Base-by-base conservation (phyloP, 2,113 vertebrate genomes). In the Numenius arquata region DNA sequence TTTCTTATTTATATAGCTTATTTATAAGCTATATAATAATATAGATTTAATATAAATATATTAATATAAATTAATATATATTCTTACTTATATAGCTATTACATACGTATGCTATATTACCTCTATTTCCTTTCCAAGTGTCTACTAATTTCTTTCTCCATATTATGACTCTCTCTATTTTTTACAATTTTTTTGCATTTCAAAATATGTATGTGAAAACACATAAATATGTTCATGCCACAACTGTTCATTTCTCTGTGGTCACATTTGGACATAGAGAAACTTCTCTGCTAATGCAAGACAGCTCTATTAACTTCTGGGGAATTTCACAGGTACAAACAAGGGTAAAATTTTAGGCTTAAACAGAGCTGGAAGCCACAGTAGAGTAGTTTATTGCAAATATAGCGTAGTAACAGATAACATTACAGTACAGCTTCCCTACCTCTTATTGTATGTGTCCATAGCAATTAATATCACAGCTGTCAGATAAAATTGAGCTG, bases 381-480 rank as follows among this genome's bases (percentile, higher is more conserved):
- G 41, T 3, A 65, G 72, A 41, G 56, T 43, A 89, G 45, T 71
- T 93, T 73, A 50, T 26, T 65, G 75, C 22, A 73, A 89, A 77
- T 36, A 58, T 0, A 74, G 58, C 2, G 1, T 32, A 50, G 43
- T 68, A 74, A 45, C 52, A 78, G 59, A 26, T 32, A 83, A 53
- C 59, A n/a, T 5, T 82, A 48, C 75, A 59, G 52, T 15, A 66
- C 48, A 70, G 53, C 72, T 78, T 66, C 29, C 50, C 61, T 79
- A 32, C 66, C 34, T 76, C 58, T 76, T 56, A 76, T 20, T 82
- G 58, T 61, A 77, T 32, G 62, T 34, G 72, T 70, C 74, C 67
- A 73, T 13, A 75, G 58, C 87, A 95, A 94, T 93, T 89, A 95
- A 75, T 94, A 91, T 58, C 88, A 56, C 55, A 59, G 47, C 78